Evolutionary conservation across 2,797 vertebrate genomes (phyloP).

Genomic region (Enteromius afrohamiltoni): DNA sequence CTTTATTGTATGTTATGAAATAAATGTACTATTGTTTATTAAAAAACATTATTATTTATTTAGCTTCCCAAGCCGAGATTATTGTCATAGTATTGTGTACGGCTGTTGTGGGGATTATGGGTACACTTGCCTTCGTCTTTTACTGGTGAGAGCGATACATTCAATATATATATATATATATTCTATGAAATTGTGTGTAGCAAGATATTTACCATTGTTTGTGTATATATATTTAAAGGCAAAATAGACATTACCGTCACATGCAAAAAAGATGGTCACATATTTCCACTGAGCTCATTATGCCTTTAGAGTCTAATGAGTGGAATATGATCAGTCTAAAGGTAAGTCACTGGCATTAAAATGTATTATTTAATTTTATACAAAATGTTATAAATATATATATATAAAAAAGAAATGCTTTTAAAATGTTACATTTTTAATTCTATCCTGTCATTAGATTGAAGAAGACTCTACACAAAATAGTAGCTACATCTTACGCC

Average conservation of each 20-base stretch:
- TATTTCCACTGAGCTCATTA: slow-evolving; percentile 83
- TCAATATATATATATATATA: no score
- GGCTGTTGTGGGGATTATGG: slow-evolving; percentile 70
- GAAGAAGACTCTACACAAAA: slow-evolving; percentile 87
- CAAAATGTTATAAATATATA: neutral
- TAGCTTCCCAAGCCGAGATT: slow-evolving; percentile 43
- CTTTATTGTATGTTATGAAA: neutral
- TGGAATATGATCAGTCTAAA: slow-evolving; percentile 84
- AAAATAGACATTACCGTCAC: slow-evolving; percentile 82
- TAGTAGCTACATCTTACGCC: slow-evolving; percentile 76
- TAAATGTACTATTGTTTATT: neutral
- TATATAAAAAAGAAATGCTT: neutral
- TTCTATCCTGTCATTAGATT: slow-evolving; percentile 76
- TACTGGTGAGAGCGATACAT: slow-evolving; percentile 70
- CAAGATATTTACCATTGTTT: neutral
- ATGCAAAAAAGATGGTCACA: slow-evolving; percentile 89
- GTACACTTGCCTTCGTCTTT: slow-evolving; percentile 78
- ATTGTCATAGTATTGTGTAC: slow-evolving; percentile 69
- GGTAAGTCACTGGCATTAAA: slow-evolving; percentile 71
- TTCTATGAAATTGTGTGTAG: neutral
- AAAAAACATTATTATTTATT: slow-evolving; percentile 10
- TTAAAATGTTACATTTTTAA: neutral
- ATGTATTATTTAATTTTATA: neutral
- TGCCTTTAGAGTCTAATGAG: slow-evolving; percentile 82
- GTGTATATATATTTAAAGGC: slow-evolving; percentile 72